Percentiles rank a stretch among this genome's conserved stretches.
phyloP scores from a whole-genome alignment of 2,888 invertebrate genomes.

The Priocnemis perturbator region DNA sequence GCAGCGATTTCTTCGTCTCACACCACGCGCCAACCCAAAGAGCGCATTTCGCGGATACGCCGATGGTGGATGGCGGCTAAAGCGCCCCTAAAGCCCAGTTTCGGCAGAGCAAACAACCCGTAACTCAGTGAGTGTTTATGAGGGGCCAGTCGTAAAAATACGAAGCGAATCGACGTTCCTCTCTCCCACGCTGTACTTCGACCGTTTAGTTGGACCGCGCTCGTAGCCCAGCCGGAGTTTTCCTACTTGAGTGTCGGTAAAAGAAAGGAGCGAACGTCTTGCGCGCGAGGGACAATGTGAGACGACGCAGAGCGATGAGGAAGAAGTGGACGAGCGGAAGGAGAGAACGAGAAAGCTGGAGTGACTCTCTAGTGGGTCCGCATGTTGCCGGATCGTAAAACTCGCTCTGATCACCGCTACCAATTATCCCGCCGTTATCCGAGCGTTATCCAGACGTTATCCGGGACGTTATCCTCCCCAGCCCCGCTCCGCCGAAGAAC shows the following conservation, averaged over 20 bases:
- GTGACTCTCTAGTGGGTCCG: conserved; percentile 54
- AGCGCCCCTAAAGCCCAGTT: conserved; percentile 64
- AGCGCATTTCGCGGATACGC: conserved; percentile 33
- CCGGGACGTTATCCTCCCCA: conserved; percentile 72
- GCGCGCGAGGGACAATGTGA: no score
- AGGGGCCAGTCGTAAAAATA: conserved; percentile 70
- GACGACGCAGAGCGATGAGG: neutral
- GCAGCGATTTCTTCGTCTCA: conserved; percentile 21
- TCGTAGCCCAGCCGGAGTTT: conserved; percentile 39
- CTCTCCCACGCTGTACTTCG: conserved; percentile 55
- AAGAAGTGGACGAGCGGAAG: conserved; percentile 24
- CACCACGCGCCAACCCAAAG: conserved; percentile 13
- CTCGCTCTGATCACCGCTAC: conserved; percentile 74
- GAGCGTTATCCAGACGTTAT: conserved; percentile 71
- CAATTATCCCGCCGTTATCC: conserved; percentile 75
- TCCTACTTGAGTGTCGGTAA: conserved; percentile 20
- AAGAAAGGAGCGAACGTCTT: neutral
- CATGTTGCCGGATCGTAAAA: conserved; percentile 74
- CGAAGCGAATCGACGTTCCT: conserved; percentile 55
- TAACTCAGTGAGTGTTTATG: conserved; percentile 74
- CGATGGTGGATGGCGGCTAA: conserved; percentile 42
- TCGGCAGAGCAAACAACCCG: conserved; percentile 70
- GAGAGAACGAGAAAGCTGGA: conserved; percentile 31
- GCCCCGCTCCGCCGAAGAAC: conserved; percentile 52
- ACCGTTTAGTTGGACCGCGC: conserved; percentile 62